These are phyloP conservation scores for Sinocyclocheilus anophthalmus DNA, from an alignment of 2,113 vertebrate genomes.

Conservation along the genomic window DNA sequence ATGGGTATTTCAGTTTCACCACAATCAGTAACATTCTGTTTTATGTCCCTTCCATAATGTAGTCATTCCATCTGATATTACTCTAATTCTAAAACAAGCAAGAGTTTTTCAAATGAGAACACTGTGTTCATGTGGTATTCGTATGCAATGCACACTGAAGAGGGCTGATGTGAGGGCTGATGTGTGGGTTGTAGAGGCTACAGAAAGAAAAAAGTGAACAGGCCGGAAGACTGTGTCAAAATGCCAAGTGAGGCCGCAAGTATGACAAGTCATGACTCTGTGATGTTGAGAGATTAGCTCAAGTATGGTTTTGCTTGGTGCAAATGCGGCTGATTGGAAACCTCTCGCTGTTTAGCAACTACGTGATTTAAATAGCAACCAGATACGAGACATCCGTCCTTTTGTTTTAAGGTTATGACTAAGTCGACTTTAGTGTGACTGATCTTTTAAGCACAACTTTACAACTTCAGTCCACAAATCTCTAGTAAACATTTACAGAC, in stretches of 20 bases:
- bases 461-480: conserved; percentile 11
- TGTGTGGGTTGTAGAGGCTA: not conserved
- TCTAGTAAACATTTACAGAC: not conserved
- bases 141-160: not conserved
- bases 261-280: conserved; percentile 77
- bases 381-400: conserved; percentile 17
- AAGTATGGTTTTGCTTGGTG: conserved; percentile 65
- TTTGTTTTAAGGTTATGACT: conserved; percentile 35
- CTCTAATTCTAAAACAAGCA: not conserved
- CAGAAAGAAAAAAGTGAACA: conserved; percentile 6
- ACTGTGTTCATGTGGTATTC: not conserved
- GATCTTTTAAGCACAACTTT: conserved; percentile 6
- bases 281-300: conserved; percentile 67
- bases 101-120: conserved; percentile 21
- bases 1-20: conserved; percentile 62
- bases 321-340: conserved; percentile 64
- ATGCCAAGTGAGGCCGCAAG: conserved; percentile 65
- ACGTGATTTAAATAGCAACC: conserved; percentile 64
- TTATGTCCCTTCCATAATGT: conserved; percentile 11
- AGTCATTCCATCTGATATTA: not conserved
- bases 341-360: conserved; percentile 65
- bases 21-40: conserved; percentile 21
- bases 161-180: not conserved
- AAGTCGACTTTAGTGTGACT: not conserved
- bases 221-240: conserved; percentile 72